Percentiles rank a stretch among this genome's conserved stretches.
phyloP scores from a whole-genome alignment of 2,797 vertebrate species.

The Anomalospiza imberbis region DNA sequence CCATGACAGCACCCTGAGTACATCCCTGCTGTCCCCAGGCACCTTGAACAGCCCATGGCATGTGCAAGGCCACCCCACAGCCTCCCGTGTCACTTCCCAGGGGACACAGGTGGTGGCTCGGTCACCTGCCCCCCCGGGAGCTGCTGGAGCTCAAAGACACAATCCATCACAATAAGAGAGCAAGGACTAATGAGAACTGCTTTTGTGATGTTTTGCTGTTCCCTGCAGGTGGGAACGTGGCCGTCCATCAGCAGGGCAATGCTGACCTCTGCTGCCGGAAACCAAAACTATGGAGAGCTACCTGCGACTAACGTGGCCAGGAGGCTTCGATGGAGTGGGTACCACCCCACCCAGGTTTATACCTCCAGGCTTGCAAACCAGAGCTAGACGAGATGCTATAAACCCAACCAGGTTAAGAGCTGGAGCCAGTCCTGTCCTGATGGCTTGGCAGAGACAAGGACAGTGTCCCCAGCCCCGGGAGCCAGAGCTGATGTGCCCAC shows the following conservation, averaged over 20 bases:
- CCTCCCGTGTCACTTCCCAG: background rate
- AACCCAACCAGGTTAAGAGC: fast-evolving
- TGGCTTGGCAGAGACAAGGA: background rate
- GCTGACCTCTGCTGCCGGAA: conserved; percentile 75
- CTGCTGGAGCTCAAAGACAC: background rate
- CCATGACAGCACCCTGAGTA: background rate
- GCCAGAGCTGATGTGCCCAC: background rate
- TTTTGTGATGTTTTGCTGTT: background rate
- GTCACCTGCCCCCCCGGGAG: background rate
- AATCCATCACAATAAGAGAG: background rate
- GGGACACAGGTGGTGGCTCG: background rate
- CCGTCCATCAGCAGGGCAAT: conserved; percentile 62
- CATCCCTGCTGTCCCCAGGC: background rate
- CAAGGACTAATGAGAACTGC: background rate
- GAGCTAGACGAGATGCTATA: background rate
- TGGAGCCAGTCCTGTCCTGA: background rate
- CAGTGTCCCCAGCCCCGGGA: fast-evolving
- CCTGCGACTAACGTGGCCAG: background rate
- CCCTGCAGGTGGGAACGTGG: background rate
- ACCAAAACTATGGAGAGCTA: conserved; percentile 6
- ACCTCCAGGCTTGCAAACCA: background rate
- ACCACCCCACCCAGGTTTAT: background rate
- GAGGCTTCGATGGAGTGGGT: background rate
- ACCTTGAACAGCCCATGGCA: background rate
- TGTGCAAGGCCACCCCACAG: background rate